A percentile compares a stretch with the other conserved stretches of the same genome.
These are phyloP conservation scores for Sternarchorhynchus goeldii DNA, from an alignment of 2,797 vertebrate genomes.

Conservation along the genomic window DNA sequence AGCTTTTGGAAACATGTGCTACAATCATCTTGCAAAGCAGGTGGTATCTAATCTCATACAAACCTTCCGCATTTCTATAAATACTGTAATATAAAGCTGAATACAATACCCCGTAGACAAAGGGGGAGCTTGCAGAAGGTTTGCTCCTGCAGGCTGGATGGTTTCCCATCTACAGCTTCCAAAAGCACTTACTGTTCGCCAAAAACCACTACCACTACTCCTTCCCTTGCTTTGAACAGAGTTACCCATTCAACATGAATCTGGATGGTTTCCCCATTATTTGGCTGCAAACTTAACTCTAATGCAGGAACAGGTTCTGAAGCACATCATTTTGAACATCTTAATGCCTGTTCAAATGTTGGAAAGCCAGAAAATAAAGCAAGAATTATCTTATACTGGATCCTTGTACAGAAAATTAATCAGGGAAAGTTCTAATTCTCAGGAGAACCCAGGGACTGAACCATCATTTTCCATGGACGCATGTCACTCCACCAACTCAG, in stretches of 20 bases:
- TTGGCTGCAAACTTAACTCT: neutral
- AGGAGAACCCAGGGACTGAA: conserved; percentile 50
- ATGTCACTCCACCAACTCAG: conserved; percentile 67
- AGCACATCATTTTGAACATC: neutral
- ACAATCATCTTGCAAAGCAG: conserved; percentile 72
- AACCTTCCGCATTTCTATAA: conserved; percentile 74
- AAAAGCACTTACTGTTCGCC: conserved; percentile 34
- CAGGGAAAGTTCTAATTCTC: neutral
- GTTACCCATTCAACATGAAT: neutral
- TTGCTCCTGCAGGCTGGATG: conserved; percentile 65
- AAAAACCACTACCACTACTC: conserved; percentile 18
- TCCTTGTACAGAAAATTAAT: conserved; percentile 21
- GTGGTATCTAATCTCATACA: conserved; percentile 77
- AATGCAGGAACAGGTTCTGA: neutral
- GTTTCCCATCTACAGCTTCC: conserved; percentile 62
- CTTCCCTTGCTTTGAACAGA: conserved; percentile 43
- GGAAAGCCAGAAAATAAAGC: neutral
- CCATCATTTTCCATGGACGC: conserved; percentile 71
- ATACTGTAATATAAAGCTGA: conserved; percentile 71
- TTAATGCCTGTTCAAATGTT: neutral
- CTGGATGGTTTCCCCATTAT: neutral
- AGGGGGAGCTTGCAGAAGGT: conserved; percentile 71
- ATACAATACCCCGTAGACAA: conserved; percentile 77
- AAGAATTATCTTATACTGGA: conserved; percentile 36
- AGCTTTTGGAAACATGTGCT: conserved; percentile 68